Base-by-base conservation (phyloP, 1,140 invertebrate genomes). In the Drepana arcuata region DNA sequence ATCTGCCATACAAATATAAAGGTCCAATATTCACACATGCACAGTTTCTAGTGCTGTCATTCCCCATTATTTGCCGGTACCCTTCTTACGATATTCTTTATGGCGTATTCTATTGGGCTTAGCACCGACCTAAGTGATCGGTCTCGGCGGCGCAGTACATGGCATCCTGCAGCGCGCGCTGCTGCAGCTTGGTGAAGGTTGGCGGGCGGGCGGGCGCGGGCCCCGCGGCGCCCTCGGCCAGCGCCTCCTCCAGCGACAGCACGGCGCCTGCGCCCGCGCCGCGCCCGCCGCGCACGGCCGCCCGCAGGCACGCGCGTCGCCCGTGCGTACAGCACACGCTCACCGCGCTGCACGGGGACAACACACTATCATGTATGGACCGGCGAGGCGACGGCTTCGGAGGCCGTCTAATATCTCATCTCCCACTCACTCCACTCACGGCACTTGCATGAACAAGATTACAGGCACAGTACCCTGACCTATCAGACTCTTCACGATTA, bases 121-220 rank as follows among this genome's bases (percentile, higher is more conserved):
- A n/a, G n/a, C n/a, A n/a, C n/a, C n/a, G n/a, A 92, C 92, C 92
- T 51, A 96, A 85, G 81, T 95, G 91, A 64, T 94, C 94, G 63
- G 93, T 95, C 72, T 96, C 94, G 1, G 93, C 91, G 50, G 92
- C 93, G 62, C 95, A 94, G 70, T 96, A 96, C 93, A 96, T 95
- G 2, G 94, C 93, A 81, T 96, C 94, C 61, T 96, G 93, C 21
- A 96, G 79, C 18, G 91, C 90, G 63, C 94, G 91, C 15, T 92
- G 89, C 79, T 96, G 94, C 11, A 88, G 85, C 80, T 95, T 95
- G 42, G 88, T 94, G 57, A 95, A 89, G 16, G 75, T 56, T 2
- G 65, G 82, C 38, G 84, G 62, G 48, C 70, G 53, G 52, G 69
- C 68, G 14, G 71, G 40, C 7, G 60, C 45, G 9, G 48, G 84